Evolutionary conservation across 2,113 vertebrate species (phyloP).

Genomic region (Campylomormyrus numenius): DNA sequence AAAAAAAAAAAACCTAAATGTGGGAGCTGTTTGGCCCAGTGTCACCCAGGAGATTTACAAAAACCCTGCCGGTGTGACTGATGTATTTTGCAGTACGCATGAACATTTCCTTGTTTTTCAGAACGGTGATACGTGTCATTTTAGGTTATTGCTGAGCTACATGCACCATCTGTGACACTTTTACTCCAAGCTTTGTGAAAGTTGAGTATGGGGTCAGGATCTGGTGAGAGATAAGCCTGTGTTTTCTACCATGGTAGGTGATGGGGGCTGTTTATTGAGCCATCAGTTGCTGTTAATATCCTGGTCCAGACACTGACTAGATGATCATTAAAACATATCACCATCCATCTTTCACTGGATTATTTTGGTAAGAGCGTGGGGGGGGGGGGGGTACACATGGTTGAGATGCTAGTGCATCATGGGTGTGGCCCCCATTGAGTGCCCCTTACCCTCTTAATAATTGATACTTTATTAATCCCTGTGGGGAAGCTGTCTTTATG

Average conservation of each 20-base stretch:
- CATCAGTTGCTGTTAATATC: neutral
- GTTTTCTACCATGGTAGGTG: neutral
- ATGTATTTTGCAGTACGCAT: neutral
- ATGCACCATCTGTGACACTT: neutral
- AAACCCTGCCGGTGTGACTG: neutral
- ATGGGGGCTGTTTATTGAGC: neutral
- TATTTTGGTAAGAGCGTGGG: neutral
- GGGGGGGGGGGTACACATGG: neutral
- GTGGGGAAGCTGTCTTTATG: too few species aligned
- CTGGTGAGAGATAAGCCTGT: neutral
- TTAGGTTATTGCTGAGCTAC: neutral
- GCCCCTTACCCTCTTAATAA: neutral
- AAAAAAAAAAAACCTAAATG: neutral
- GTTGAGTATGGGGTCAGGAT: neutral
- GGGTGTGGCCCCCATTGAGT: neutral
- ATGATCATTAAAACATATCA: neutral
- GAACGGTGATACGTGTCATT: neutral
- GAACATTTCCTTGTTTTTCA: neutral
- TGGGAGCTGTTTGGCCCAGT: neutral
- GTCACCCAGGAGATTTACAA: neutral
- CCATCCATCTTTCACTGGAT: neutral
- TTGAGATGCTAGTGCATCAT: neutral
- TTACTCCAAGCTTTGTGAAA: neutral
- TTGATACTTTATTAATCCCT: too few species aligned
- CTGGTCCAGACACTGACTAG: neutral